Conservation (phyloP, 53 echinoderm and acorn worm species). For the Henricia sp. region DNA sequence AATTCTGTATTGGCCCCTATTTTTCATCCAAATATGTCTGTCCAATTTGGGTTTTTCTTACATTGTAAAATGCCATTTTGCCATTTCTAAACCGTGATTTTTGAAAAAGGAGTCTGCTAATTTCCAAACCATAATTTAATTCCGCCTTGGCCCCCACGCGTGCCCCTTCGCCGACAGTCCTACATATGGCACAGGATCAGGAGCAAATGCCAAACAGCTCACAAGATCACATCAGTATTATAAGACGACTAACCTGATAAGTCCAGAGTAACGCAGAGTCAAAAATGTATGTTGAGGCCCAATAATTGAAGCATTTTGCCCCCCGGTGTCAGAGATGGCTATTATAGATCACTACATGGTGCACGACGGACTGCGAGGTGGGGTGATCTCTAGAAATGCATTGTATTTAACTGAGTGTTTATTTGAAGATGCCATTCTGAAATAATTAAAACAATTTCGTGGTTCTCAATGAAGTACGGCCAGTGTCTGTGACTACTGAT, state of each 20-base stretch:
- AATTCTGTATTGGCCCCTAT: no score
- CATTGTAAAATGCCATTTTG: background rate
- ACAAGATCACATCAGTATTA: background rate
- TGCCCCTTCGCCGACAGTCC: background rate
- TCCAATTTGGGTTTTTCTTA: background rate
- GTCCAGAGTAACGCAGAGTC: no score
- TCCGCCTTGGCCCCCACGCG: background rate
- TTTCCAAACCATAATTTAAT: background rate
- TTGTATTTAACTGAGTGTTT: no score
- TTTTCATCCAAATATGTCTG: no score
- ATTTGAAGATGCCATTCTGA: no score
- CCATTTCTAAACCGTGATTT: background rate
- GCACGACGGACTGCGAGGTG: background rate
- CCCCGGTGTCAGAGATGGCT: background rate
- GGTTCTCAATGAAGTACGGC: no score
- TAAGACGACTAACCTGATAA: conserved; percentile 7
- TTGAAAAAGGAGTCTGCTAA: background rate
- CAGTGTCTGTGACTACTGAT: no score
- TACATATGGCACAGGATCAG: background rate
- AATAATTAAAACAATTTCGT: no score
- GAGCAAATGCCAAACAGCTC: background rate
- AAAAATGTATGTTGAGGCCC: conserved; percentile 31
- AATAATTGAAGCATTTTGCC: conserved; percentile 24
- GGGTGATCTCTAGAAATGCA: background rate
- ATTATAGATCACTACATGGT: conserved; percentile 8